Evolutionary conservation across 64 coral and sea anemone genomes (phyloP), one percentile per base, ranked within the genome.

Genomic region (Pocillopora damicornis): DNA sequence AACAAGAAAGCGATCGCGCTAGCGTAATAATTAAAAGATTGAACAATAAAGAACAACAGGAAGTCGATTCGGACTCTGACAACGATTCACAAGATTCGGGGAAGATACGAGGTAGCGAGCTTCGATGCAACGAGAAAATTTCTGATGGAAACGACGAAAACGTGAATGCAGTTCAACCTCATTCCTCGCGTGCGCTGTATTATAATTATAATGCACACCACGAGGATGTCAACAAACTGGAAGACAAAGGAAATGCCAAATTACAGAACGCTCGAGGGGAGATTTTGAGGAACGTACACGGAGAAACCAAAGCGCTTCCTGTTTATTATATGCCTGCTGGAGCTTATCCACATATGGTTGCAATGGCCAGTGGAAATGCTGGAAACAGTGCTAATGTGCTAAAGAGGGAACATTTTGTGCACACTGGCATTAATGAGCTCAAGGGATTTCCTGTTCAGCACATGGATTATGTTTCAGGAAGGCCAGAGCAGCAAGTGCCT

Each of bases 401-500:
- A 5, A 77, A 26, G 35, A 85, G 51, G 42, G 81, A 75, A 35
- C 75, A 78, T 66, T 84, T 74, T 89, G 76, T 56, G 61, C 79
- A 62, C 51, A 76, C 61, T 83, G 30, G 72, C 87, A 84, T 87
- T 37, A 89, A 38, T 37, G 81, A 76, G 91, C 76, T 71, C 17
- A 73, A 60, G 59, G 58, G 69, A 89, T 84, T 59, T 76, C 75
- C 68, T 34, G 15, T 38, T 17, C 86, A 87, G 86, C 86, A 63
- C 79, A 72, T 75, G 76, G 94, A 97, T 81, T 97, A 93, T 64
- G 82, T 77, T 17, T 63, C 90, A 4, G 77, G 74, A 18, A 86
- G 91, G n/a, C 94, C 88, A 5, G 94, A 97, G 36, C 94, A 97
- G 61, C 94, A 97, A 90, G 94, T 97, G 12, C 94, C 94, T 36